Percentiles rank a stretch among this genome's conserved stretches.
These are phyloP conservation scores for Thunnus thynnus DNA, from an alignment of 2,113 vertebrate species.

Conservation along the genomic window DNA sequence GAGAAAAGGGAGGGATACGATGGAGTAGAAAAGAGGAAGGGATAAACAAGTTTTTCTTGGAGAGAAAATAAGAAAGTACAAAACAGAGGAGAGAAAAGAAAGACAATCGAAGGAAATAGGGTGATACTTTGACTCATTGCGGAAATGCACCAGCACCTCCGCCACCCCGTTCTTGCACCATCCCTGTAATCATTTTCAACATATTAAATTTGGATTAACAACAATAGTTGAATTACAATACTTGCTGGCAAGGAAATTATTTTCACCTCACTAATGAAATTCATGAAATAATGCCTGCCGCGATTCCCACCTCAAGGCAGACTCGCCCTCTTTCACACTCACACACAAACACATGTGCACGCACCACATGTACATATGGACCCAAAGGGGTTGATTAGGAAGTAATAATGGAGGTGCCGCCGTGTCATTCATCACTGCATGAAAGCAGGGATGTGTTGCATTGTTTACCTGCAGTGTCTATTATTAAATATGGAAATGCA, in stretches of 20 bases:
- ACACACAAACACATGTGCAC: neutral
- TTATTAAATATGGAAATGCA: constrained; percentile 66
- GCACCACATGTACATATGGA: constrained; percentile 22
- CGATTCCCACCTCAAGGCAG: constrained; percentile 55
- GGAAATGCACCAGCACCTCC: constrained; percentile 24
- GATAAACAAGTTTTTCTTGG: constrained; percentile 48
- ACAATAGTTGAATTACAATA: constrained; percentile 75
- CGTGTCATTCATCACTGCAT: constrained; percentile 62
- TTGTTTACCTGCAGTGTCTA: constrained; percentile 51
- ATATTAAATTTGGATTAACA: constrained; percentile 81
- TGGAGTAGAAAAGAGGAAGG: constrained; percentile 20
- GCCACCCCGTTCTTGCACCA: constrained; percentile 5
- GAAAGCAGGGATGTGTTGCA: constrained; percentile 39
- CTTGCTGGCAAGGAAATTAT: constrained; percentile 74
- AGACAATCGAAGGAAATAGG: constrained; percentile 6
- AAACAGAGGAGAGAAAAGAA: constrained; percentile 4
- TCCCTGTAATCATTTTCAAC: constrained; percentile 68
- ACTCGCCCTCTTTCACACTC: neutral
- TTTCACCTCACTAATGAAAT: constrained; percentile 79
- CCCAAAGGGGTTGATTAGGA: constrained; percentile 72
- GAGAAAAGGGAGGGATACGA: neutral
- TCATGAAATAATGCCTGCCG: constrained; percentile 72
- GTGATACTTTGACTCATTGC: constrained; percentile 33
- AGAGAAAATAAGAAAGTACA: constrained; percentile 21
- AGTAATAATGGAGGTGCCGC: constrained; percentile 60